These are phyloP conservation scores for Ceyx cyanopectus DNA, from an alignment of 2,113 vertebrate species.

Conservation along the genomic window DNA sequence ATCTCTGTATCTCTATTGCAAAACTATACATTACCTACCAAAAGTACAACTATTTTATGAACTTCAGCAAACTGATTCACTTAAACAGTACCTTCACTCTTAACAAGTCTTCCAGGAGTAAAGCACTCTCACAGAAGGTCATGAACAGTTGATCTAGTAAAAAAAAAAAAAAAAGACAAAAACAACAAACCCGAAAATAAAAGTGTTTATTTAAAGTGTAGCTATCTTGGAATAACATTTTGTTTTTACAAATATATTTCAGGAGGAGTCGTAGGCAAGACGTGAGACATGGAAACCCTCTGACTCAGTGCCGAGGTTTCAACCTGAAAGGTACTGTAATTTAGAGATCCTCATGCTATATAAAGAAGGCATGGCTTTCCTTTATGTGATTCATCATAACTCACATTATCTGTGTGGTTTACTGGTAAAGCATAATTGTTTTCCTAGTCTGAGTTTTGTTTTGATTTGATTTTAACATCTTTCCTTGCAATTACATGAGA, in stretches of 20 bases:
- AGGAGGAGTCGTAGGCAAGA: conserved; percentile 97
- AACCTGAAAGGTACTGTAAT: conserved; percentile 93
- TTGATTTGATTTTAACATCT: background rate
- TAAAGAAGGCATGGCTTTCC: background rate
- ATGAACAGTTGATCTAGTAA: background rate
- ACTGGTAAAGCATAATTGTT: background rate
- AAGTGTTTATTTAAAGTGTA: background rate
- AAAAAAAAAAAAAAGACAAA: too few species aligned
- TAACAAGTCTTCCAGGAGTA: background rate
- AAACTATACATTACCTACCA: background rate
- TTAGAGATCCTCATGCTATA: background rate
- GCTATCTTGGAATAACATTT: conserved; percentile 5
- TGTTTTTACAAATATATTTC: conserved; percentile 5
- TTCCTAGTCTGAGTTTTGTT: conserved; percentile 16
- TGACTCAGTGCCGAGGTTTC: conserved; percentile 96
- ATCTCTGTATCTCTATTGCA: background rate
- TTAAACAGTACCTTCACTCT: background rate
- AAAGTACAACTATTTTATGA: background rate
- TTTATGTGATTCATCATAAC: conserved; percentile 36
- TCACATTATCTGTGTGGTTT: conserved; percentile 3
- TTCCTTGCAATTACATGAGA: background rate
- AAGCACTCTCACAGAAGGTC: background rate
- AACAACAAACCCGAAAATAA: background rate
- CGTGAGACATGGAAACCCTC: conserved; percentile 94
- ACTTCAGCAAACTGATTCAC: background rate